phyloP scores from a whole-genome alignment of 2,113 vertebrate genomes.

The Hiodon tergisus region DNA sequence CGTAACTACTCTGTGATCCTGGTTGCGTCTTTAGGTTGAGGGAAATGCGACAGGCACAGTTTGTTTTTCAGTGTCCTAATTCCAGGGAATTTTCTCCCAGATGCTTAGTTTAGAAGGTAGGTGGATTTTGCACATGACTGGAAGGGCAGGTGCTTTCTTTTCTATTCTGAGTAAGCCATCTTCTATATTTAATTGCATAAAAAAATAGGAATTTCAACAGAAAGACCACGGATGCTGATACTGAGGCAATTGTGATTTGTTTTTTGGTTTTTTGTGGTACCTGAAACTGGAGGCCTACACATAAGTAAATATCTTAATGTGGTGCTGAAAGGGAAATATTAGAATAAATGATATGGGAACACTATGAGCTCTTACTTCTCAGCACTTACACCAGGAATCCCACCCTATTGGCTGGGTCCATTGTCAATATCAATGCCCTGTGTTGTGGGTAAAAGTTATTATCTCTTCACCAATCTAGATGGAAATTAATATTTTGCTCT shows the following conservation, averaged over 20 bases:
- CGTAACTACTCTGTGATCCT: too few species aligned
- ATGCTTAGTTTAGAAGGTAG: background rate
- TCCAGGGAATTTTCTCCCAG: background rate
- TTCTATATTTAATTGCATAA: background rate
- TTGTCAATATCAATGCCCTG: background rate
- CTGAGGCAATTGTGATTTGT: too few species aligned
- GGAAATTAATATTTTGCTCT: background rate
- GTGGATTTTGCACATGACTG: background rate
- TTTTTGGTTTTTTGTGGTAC: too few species aligned
- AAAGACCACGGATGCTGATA: background rate
- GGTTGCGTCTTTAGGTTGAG: too few species aligned
- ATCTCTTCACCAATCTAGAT: background rate
- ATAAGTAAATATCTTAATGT: too few species aligned
- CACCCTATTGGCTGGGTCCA: background rate
- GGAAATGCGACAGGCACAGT: too few species aligned
- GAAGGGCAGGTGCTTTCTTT: constrained; percentile 15
- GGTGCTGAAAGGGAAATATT: too few species aligned
- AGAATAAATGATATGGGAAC: too few species aligned
- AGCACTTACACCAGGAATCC: too few species aligned
- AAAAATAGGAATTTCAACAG: background rate
- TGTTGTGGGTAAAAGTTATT: too few species aligned
- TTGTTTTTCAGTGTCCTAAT: background rate
- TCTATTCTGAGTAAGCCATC: background rate
- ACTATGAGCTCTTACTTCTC: too few species aligned
- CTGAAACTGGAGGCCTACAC: too few species aligned